Percentiles rank a stretch among this genome's conserved stretches.
phyloP scores from a whole-genome alignment of 1,140 invertebrate genomes.

The Trachymyrmex cornetzi region DNA sequence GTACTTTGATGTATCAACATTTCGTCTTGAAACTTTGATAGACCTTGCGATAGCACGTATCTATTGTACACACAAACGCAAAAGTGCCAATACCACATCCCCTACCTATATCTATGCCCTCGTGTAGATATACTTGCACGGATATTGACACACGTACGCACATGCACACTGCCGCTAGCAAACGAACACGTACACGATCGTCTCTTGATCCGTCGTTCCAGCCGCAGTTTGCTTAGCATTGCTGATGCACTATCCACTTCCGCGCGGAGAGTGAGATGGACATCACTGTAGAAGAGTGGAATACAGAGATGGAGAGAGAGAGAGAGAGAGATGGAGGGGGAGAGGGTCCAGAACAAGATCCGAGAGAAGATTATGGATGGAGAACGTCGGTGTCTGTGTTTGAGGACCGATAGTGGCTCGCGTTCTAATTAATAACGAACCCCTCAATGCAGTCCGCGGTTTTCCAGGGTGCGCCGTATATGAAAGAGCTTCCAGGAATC shows the following conservation, averaged over 20 bases:
- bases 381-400: slow-evolving; percentile 64
- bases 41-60: slow-evolving; percentile 12
- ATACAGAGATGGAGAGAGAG: slow-evolving; percentile 17
- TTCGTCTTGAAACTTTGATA: slow-evolving; percentile 6
- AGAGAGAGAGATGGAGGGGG: neutral
- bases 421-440: slow-evolving; percentile 77
- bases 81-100: slow-evolving; percentile 49
- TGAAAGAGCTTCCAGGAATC: slow-evolving; percentile 35
- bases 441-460: slow-evolving; percentile 45
- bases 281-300: slow-evolving; percentile 48
- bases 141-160: slow-evolving; percentile 56
- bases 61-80: slow-evolving; percentile 44
- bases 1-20: neutral
- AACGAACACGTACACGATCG: slow-evolving; percentile 67
- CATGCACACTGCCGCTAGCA: slow-evolving; percentile 33
- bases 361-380: slow-evolving; percentile 61
- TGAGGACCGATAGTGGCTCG: slow-evolving; percentile 72
- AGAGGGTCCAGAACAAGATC: slow-evolving; percentile 14
- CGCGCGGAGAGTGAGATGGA: slow-evolving; percentile 52
- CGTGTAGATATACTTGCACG: slow-evolving; percentile 49
- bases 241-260: slow-evolving; percentile 84
- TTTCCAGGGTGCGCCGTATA: slow-evolving; percentile 38
- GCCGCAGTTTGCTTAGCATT: slow-evolving; percentile 85
- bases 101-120: slow-evolving; percentile 33
- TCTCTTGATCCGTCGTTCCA: slow-evolving; percentile 68